phyloP scores from a whole-genome alignment of 2,888 invertebrate species.

The Hyppa rectilinea region DNA sequence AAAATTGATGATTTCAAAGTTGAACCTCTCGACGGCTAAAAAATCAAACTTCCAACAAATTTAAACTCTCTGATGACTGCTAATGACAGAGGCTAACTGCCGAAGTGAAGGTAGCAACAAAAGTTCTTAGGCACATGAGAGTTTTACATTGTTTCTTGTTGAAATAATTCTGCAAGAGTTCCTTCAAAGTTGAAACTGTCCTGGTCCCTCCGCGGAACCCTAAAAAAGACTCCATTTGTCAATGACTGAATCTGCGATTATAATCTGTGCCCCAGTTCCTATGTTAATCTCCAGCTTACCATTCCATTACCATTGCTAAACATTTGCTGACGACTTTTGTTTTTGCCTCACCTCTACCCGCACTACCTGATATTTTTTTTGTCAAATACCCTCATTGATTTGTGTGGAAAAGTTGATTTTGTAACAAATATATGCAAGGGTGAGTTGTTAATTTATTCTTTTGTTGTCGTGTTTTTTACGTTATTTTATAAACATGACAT shows the following conservation, averaged over 20 bases:
- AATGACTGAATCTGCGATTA: conserved; percentile 72
- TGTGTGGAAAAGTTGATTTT: conserved; percentile 18
- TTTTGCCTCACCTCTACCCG: conserved; percentile 39
- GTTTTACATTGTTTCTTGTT: background rate
- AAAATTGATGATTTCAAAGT: background rate
- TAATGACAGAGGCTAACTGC: background rate
- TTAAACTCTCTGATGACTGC: too few species aligned
- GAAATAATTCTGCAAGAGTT: background rate
- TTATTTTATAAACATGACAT: background rate
- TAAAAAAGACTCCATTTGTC: conserved; percentile 65
- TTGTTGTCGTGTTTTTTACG: conserved; percentile 16
- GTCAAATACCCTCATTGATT: conserved; percentile 12
- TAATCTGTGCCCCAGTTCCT: conserved; percentile 72
- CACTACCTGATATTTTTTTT: conserved; percentile 55
- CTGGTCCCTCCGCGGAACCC: conserved; percentile 36
- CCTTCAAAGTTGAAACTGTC: background rate
- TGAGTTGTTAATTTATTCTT: conserved; percentile 41
- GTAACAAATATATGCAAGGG: conserved; percentile 25
- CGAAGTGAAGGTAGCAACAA: background rate
- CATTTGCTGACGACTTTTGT: conserved; percentile 50
- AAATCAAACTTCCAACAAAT: too few species aligned
- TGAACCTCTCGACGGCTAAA: too few species aligned
- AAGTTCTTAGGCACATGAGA: too few species aligned
- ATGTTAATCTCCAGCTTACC: conserved; percentile 68
- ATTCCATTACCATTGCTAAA: conserved; percentile 63